Evolutionary conservation across 2,113 vertebrate species (phyloP).

Genomic region (Leptobrachium ailaonicum): DNA sequence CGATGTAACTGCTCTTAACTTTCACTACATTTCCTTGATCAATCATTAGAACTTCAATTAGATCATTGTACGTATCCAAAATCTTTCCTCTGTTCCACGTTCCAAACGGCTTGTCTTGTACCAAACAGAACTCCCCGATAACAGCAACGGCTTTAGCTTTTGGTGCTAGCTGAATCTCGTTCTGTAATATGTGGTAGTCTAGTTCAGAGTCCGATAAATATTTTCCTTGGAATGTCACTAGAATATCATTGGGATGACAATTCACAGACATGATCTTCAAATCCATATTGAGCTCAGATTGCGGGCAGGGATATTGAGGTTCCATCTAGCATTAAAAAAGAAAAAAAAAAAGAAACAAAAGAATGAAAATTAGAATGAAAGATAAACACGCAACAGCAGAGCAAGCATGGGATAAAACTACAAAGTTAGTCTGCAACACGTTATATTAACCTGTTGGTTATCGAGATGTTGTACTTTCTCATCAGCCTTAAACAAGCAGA

Average conservation of each 20-base stretch:
- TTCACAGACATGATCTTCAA: conserved; percentile 79
- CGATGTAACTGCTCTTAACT: conserved; percentile 66
- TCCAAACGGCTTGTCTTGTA: conserved; percentile 74
- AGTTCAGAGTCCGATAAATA: conserved; percentile 69
- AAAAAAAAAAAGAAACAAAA: conserved; percentile 48
- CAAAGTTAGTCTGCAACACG: no score
- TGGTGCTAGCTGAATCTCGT: conserved; percentile 76
- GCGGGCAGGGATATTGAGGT: conserved; percentile 52
- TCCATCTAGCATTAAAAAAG: conserved; percentile 71
- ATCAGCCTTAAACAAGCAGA: no score
- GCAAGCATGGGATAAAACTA: no score
- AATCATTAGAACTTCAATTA: conserved; percentile 77
- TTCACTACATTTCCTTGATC: conserved; percentile 76
- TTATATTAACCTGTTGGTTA: no score
- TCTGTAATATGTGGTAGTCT: conserved; percentile 84
- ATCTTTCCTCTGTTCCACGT: conserved; percentile 88
- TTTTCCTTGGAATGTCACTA: conserved; percentile 84
- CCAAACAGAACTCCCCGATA: conserved; percentile 79
- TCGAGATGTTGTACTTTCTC: no score
- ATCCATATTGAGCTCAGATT: conserved; percentile 65
- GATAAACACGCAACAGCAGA: no score
- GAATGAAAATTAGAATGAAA: no score
- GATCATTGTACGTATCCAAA: conserved; percentile 63
- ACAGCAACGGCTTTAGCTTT: conserved; percentile 68
- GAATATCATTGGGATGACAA: conserved; percentile 72